Base-by-base conservation (phyloP, 1,140 invertebrate genomes). In the Ericerus pela region DNA sequence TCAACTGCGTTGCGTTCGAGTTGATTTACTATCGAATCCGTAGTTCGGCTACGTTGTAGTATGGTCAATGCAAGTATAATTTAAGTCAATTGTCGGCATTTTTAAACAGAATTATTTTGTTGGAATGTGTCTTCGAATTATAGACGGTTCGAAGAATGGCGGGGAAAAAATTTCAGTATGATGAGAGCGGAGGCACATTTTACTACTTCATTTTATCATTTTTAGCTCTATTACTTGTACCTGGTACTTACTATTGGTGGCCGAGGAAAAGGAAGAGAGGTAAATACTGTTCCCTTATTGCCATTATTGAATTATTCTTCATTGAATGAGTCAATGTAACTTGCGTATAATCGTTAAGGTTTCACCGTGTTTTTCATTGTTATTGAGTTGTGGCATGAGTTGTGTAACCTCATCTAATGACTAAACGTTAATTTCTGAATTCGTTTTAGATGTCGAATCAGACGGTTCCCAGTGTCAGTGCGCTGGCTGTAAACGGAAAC, bases 121-220 rank as follows among this genome's bases (percentile, higher is more conserved):
- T 18, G 26, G 22, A 24, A 24, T 47, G 22, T 47, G 26, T 47
- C 26, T 24, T 47, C 22, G 22, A 3, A 10, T 4, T 16, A 10
- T 4, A 16, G 6, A 47, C 14, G 22, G 12, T 24, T 4, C 16
- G 20, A 31, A 55, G 12, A 60, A 91, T 90, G 86, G 85, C 84
- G 64, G 90, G 91, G 64, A 90, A 96, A 79, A 93, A 96, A 73
- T 97, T 97, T 76, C 88, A 96, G 76, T 98, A 97, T 70, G 94
- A 98, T 76, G 94, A 97, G 75, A 94, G 88, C 74, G 94, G 93
- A 65, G 88, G 86, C 60, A 98, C 94, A 53, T 99, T 99, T 77
- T 96, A 94, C 71, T 99, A 98, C 73, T 98, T 99, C 73, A 75
- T 99, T 61, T 74, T 98, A 58, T 95, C 94, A 54, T 98, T 99